Evolutionary conservation across 1,140 invertebrate genomes (phyloP), one percentile per base, ranked within the genome.

Genomic region (Camponotus vicinus): DNA sequence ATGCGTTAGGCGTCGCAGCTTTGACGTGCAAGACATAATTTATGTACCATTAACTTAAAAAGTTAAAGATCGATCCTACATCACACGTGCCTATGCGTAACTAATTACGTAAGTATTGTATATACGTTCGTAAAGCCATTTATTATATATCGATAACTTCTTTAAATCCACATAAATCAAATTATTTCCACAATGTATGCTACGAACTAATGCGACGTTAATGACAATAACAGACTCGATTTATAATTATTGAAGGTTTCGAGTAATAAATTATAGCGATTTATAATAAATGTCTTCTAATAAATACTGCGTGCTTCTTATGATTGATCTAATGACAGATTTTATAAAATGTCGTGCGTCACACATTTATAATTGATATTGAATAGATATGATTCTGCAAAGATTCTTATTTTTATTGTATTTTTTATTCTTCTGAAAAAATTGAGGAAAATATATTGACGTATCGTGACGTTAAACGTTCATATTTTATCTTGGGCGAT

Each of bases 31-130:
- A 59, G 63, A 85, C 73, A 61, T 78, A 85, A 85, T 61, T 85
- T 45, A 85, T 9, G 27, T 27, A 59, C 27, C 37, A 7, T 34
- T 34, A 59, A 70, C 40, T 27, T 69, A 80, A 86, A 67, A 86
- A 79, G 61, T 61, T 52, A 79, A 79, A 70, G 37, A 42, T 11
- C 49, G 73, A 11, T 85, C 61, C 21, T 85, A 84, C 55, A 85
- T 78, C 82, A 85, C 32, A 73, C 82, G 34, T 78, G 71, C 34
- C 42, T 77, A 66, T 85, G 45, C 73, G 73, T 85, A 78, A 78
- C 45, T n/a, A 73, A 73, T 37, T 71, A 3, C 78, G 40, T 57
- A 42, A 52, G 5, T 27, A 40, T 9, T 13, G 34, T 37, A 59
- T 34, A 15, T 71, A 7, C 21, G 52, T 59, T 64, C 32, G 13